Base-by-base conservation (phyloP, 2,113 vertebrate genomes). In the Azemiops feae region DNA sequence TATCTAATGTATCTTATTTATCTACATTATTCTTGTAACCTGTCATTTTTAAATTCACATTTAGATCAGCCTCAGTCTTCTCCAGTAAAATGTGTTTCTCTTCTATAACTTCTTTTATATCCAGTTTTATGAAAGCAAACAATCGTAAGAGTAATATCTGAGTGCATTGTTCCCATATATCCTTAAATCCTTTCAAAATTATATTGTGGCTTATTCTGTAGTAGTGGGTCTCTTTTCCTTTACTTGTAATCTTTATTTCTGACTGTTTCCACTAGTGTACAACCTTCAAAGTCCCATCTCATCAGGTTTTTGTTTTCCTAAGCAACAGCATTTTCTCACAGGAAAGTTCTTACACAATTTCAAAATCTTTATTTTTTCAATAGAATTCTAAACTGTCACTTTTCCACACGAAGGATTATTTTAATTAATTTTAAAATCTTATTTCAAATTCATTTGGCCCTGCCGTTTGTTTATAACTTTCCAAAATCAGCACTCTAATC, bases 291-390 rank as follows among this genome's bases (percentile, higher is more conserved):
- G 64, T n/a, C 64, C 64, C n/a, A 69, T n/a, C 30, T 69, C n/a
- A 69, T 16, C 4, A 3, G 0, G 12, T 4, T 3, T 0, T 14
- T 11, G 11, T 30, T 30, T n/a, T 1, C 30, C 30, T 64, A 64
- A 64, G 27, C n/a, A 64, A 64, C 11, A 64, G 30, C 4, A 64
- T 64, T 64, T 30, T 64, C 27, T 64, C 60, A 64, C 30, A 64
- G 30, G 27, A n/a, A 64, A n/a, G n/a, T n/a, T n/a, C 45, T 47
- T 47, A 47, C 45, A 47, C 27, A 64, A 64, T 64, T 64, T 64
- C 58, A 30, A 64, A 30, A 64, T 64, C 27, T 30, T 64, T 64
- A 64, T 12, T 27, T 64, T 64, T 64, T 64, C 60, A 64, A n/a
- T n/a, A 14, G 27, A 64, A 64, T 64, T 64, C 30, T 64, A 64